Base-by-base conservation (phyloP, 2,113 vertebrate species). In the Ahaetulla prasina region DNA sequence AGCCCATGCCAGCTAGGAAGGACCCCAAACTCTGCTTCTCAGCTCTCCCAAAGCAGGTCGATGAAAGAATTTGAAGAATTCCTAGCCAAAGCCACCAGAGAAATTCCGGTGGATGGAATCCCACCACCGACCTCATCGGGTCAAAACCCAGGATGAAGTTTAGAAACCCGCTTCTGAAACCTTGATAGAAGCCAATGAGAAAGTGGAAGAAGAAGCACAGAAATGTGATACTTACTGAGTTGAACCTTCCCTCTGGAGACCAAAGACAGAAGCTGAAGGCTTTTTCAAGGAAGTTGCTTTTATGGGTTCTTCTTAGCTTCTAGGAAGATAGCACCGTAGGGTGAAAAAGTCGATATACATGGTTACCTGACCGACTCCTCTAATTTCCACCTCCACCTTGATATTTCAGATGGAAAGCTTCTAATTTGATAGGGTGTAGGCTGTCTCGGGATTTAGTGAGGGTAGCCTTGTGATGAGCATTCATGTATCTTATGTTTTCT, bases 321-420 rank as follows among this genome's bases (percentile, higher is more conserved):
- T 0, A 1, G 74, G 90, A 43, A 7, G 2, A 50, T 3, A 9
- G 0, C 39, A 93, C 93, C 90, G 35, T 74, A 35, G 86, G 94
- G 92, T 68, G 60, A 20, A 3, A 30, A 10, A 54, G 47, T 39
- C 27, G 92, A 50, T 16, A 57, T 14, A 8, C 10, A 22, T 22
- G 20, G n/a, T 92, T 91, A 92, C 94, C 92, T 63, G 0, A 92
- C 93, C 87, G 89, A 49, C 8, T 50, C 88, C 60, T n/a, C 0
- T 35, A 43, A 43, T 60, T 55, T 23, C 43, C 23, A 91, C 3
- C 90, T 95, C 95, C 93, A 80, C 9, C 47, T 93, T 91, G 93
- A 95, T 94, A 89, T 94, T 96, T 95, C 85, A 49, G 87, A 52
- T 92, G 91, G 90, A 92, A 93, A 80, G 88, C 0, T 0, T 54